phyloP scores from a whole-genome alignment of 2,797 vertebrate species.

The Enteromius thamalakanensis region DNA sequence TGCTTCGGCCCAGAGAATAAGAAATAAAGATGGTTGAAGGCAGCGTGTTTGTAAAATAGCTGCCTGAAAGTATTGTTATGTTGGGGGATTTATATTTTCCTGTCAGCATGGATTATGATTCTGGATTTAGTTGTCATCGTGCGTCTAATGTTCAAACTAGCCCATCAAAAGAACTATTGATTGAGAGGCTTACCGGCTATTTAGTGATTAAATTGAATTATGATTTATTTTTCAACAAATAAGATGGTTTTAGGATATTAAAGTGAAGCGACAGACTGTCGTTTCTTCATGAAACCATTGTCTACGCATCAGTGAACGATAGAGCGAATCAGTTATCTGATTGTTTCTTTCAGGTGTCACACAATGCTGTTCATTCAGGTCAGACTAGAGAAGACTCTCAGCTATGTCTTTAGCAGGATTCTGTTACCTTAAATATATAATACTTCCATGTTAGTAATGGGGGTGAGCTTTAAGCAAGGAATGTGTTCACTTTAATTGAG shows the following conservation, averaged over 20 bases:
- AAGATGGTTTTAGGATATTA: slow-evolving; percentile 58
- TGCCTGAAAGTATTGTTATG: slow-evolving; percentile 32
- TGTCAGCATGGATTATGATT: slow-evolving; percentile 56
- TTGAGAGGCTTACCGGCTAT: slow-evolving; percentile 51
- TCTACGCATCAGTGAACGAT: slow-evolving; percentile 26
- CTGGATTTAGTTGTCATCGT: slow-evolving; percentile 62
- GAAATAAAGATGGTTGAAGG: slow-evolving; percentile 39
- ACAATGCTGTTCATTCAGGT: slow-evolving; percentile 61
- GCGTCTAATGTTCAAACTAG: slow-evolving; percentile 51
- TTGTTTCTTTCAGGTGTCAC: slow-evolving; percentile 49
- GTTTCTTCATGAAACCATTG: slow-evolving; percentile 25
- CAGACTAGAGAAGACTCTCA: slow-evolving; percentile 46
- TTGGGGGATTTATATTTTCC: slow-evolving; percentile 41
- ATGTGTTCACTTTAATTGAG: slow-evolving; percentile 51
- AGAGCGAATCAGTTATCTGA: slow-evolving; percentile 45
- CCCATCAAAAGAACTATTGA: slow-evolving; percentile 59
- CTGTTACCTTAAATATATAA: slow-evolving; percentile 51
- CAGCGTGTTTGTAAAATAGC: slow-evolving; percentile 45
- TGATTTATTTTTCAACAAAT: slow-evolving; percentile 55
- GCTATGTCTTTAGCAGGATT: slow-evolving; percentile 49
- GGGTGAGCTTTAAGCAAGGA: slow-evolving; percentile 31
- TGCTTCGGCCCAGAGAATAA: slow-evolving; percentile 48
- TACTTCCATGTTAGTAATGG: slow-evolving; percentile 7
- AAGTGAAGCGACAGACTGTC: slow-evolving; percentile 16
- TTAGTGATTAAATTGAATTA: slow-evolving; percentile 55